These are phyloP conservation scores for Pseudochirops corinnae DNA, from an alignment of 2,797 vertebrate genomes.

Conservation along the genomic window DNA sequence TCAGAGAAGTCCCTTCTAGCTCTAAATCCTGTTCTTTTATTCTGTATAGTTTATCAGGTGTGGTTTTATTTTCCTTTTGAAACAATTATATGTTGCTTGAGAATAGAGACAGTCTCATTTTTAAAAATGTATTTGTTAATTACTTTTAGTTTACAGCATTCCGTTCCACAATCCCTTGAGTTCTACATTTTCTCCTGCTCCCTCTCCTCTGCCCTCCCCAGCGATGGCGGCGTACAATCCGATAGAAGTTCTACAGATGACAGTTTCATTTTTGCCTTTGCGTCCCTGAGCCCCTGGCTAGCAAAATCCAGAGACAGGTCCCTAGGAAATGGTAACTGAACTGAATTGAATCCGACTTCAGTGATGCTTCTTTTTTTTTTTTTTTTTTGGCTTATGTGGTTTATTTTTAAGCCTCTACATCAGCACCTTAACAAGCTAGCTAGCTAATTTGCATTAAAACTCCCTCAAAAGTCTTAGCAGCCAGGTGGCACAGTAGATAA, in stretches of 20 bases:
- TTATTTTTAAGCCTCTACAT: not conserved
- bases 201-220: too few species aligned
- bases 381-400: not conserved
- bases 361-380: not conserved
- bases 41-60: not conserved
- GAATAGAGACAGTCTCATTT: not conserved
- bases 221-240: too few species aligned
- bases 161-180: too few species aligned
- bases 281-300: not conserved
- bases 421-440: not conserved
- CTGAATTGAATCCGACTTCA: not conserved
- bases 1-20: not conserved
- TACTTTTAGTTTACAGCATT: too few species aligned
- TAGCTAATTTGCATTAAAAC: conserved; percentile 2
- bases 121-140: not conserved
- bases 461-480: not conserved
- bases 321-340: not conserved
- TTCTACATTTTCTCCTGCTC: too few species aligned
- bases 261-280: not conserved
- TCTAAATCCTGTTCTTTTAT: not conserved
- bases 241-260: too few species aligned
- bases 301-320: not conserved
- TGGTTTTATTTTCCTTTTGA: not conserved
- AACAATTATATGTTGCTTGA: not conserved
- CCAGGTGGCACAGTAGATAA: not conserved